A percentile compares a stretch with the other conserved stretches of the same genome.
Conservation (phyloP, 2,113 vertebrate species). For the Hystrix brachyura region DNA sequence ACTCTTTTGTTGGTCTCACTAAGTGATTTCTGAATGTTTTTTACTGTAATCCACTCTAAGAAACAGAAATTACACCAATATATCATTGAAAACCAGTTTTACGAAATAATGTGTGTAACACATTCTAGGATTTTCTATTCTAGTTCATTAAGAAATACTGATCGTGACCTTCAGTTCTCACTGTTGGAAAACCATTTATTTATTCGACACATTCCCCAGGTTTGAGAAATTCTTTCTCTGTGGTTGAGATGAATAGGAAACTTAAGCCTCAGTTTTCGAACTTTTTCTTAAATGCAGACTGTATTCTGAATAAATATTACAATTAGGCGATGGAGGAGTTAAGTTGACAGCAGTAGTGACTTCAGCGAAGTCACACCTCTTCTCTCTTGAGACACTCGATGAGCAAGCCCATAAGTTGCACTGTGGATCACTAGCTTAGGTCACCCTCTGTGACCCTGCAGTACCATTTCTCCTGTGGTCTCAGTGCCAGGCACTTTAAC, state of each 20-base stretch:
- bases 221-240: neutral
- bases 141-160: neutral
- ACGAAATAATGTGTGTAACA: neutral
- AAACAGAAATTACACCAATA: neutral
- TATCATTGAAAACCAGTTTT: neutral
- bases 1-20: neutral
- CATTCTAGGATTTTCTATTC: neutral
- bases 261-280: neutral
- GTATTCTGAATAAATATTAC: neutral
- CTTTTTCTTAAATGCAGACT: neutral
- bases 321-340: neutral
- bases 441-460: neutral
- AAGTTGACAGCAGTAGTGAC: neutral
- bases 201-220: neutral
- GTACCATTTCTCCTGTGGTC: neutral
- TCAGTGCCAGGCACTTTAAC: neutral
- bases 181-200: neutral
- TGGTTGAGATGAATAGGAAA: neutral
- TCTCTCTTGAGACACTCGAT: neutral
- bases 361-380: neutral
- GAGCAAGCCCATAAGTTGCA: neutral
- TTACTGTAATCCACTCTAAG: neutral
- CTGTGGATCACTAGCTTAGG: neutral
- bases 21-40: neutral
- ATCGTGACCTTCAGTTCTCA: neutral